phyloP scores from a whole-genome alignment of 2,888 invertebrate genomes.

The Metallyticus violacea region DNA sequence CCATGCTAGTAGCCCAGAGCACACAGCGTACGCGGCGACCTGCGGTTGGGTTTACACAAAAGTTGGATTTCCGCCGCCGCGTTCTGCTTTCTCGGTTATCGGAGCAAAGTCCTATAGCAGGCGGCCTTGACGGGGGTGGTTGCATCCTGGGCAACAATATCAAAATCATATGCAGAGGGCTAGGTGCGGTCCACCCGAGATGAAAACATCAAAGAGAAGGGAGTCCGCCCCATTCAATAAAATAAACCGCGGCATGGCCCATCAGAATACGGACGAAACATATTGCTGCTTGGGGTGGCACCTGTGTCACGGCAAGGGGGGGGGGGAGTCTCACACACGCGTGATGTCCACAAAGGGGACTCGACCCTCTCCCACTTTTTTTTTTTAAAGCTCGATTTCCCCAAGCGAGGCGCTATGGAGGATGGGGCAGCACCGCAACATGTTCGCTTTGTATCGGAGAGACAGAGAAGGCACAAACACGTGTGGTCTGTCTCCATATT shows the following conservation, averaged over 20 bases:
- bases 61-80: background rate
- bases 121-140: too few relatives aligned
- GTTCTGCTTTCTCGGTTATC: background rate
- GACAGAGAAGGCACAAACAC: slow-evolving; percentile 23
- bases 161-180: slow-evolving; percentile 20
- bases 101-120: background rate
- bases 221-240: slow-evolving; percentile 38
- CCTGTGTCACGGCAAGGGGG: slow-evolving; percentile 19
- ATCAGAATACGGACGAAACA: background rate
- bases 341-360: slow-evolving; percentile 20
- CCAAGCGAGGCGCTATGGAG: background rate
- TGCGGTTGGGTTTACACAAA: background rate
- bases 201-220: slow-evolving; percentile 31
- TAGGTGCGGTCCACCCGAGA: slow-evolving; percentile 8
- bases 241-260: slow-evolving; percentile 45
- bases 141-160: background rate
- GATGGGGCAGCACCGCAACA: slow-evolving; percentile 24
- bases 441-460: slow-evolving; percentile 8
- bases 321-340: slow-evolving; percentile 4
- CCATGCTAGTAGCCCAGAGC: too few relatives aligned
- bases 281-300: slow-evolving; percentile 16
- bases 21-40: too few relatives aligned
- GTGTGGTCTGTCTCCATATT: slow-evolving; percentile 22
- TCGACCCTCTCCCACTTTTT: background rate
- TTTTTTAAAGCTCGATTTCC: background rate